These are phyloP conservation scores for Protonibea diacanthus DNA, from an alignment of 2,797 vertebrate genomes.

Conservation along the genomic window DNA sequence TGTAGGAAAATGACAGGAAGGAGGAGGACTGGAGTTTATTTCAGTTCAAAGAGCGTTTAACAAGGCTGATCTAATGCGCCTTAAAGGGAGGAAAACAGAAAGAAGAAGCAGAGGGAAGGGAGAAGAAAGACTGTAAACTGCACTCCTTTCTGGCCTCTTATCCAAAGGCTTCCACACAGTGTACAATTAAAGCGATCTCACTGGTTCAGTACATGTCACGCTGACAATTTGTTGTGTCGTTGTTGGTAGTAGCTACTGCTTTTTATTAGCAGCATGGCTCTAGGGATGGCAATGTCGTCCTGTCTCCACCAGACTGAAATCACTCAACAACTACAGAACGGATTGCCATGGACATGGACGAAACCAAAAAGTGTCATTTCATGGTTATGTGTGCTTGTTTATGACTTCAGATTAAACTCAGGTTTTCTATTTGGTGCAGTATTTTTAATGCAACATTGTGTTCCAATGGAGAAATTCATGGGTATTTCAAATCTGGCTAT, in stretches of 20 bases:
- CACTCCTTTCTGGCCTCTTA: background rate
- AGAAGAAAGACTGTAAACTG: background rate
- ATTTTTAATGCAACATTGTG: too few relatives aligned
- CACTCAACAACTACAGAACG: background rate
- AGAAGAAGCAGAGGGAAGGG: background rate
- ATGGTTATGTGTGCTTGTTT: too few relatives aligned
- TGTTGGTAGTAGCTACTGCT: background rate
- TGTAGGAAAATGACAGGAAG: constrained; percentile 33
- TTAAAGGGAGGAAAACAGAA: constrained; percentile 9
- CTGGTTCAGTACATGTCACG: background rate
- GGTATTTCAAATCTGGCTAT: too few relatives aligned
- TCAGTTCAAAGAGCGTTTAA: constrained; percentile 44
- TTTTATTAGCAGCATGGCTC: background rate
- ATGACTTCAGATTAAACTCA: too few relatives aligned
- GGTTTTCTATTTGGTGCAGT: too few relatives aligned
- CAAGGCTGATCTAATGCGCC: background rate
- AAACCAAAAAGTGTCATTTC: too few relatives aligned
- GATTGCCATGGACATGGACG: background rate
- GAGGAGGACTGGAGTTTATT: constrained; percentile 39
- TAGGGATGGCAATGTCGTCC: background rate
- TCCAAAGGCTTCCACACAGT: background rate
- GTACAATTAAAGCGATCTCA: background rate
- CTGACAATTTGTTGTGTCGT: background rate
- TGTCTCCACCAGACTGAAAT: background rate
- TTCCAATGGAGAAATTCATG: too few relatives aligned